Evolutionary conservation across 2,113 vertebrate species (phyloP).

Genomic region (Anolis sagrei): DNA sequence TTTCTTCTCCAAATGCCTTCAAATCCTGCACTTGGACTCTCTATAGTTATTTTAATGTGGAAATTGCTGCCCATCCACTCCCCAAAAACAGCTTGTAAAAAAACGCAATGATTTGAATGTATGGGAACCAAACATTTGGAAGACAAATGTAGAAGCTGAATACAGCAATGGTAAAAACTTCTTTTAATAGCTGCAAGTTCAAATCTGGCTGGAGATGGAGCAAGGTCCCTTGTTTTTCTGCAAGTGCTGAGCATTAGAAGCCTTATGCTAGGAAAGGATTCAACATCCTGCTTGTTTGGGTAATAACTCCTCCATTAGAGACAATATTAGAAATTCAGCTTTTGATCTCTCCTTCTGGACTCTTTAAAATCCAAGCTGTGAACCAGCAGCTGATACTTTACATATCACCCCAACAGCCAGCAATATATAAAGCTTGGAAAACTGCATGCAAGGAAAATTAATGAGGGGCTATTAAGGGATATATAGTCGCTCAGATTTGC

Average conservation of each 20-base stretch:
- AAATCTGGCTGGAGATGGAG: slow-evolving; percentile 9
- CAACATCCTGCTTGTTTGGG: slow-evolving; percentile 60
- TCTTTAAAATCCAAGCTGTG: slow-evolving; percentile 73
- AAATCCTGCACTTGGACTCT: background rate
- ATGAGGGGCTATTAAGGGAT: slow-evolving; percentile 63
- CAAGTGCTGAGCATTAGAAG: slow-evolving; percentile 6
- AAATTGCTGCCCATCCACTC: background rate
- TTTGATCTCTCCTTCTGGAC: slow-evolving; percentile 71
- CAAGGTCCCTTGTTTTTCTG: slow-evolving; percentile 26
- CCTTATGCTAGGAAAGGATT: slow-evolving; percentile 62
- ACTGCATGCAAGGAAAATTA: slow-evolving; percentile 49
- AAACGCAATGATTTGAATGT: background rate
- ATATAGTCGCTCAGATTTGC: slow-evolving; percentile 59
- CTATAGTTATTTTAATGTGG: background rate
- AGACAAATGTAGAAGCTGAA: background rate
- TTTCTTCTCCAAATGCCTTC: background rate
- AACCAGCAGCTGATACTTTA: slow-evolving; percentile 73
- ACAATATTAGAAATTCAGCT: slow-evolving; percentile 69
- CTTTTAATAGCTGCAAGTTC: background rate
- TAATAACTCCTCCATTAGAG: slow-evolving; percentile 68
- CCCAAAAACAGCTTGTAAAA: background rate
- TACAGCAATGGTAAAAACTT: background rate
- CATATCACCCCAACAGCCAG: slow-evolving; percentile 61
- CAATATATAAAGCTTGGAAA: slow-evolving; percentile 62
- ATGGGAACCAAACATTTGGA: background rate